Conservation (phyloP, 2,113 vertebrate genomes). For the Hemiprocne comata region DNA sequence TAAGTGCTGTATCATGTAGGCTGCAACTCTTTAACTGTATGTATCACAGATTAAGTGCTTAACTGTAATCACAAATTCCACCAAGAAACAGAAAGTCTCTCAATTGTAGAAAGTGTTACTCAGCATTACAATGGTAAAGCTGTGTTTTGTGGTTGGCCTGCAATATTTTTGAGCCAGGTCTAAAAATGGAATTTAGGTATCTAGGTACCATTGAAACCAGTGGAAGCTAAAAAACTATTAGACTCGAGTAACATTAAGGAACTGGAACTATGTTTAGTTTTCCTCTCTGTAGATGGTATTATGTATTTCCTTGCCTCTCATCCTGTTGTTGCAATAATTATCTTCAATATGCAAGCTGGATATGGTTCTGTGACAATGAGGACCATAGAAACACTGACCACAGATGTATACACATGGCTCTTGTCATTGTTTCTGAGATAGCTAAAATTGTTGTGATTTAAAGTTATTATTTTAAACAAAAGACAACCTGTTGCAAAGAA, state of each 20-base stretch:
- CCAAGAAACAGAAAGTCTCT: neutral
- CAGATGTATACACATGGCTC: neutral
- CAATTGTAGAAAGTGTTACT: neutral
- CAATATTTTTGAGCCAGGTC: neutral
- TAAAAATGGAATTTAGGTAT: neutral
- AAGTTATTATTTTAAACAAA: neutral
- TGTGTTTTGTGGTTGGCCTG: neutral
- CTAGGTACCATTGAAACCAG: neutral
- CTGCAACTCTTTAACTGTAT: neutral
- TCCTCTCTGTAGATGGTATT: neutral
- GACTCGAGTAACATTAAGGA: neutral
- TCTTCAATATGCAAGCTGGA: neutral
- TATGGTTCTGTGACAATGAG: accelerated
- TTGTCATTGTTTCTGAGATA: neutral
- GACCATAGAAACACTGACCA: neutral
- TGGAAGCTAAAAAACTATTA: neutral
- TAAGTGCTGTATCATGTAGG: neutral
- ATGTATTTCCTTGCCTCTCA: neutral
- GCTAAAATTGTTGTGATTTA: neutral
- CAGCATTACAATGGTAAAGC: neutral
- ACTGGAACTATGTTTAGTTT: neutral
- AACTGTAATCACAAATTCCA: neutral
- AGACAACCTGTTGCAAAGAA: neutral
- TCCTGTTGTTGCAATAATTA: neutral
- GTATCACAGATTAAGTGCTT: neutral